Evolutionary conservation across 2,888 invertebrate genomes (phyloP), one percentile per base, ranked within the genome.

Genomic region (Apoda limacodes): DNA sequence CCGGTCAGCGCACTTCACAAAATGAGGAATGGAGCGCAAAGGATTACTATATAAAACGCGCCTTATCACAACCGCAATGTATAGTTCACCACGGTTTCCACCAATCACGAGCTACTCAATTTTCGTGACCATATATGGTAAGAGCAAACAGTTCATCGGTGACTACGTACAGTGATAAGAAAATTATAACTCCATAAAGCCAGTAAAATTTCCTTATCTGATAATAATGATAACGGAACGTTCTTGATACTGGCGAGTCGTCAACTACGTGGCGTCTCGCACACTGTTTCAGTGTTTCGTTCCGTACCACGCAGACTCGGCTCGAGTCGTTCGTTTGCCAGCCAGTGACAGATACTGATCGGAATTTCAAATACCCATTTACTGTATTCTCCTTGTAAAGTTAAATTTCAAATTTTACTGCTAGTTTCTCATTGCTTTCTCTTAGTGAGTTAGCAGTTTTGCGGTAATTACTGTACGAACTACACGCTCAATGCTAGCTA

Each of bases 41-140:
- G 81, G 65, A 82, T 83, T 66, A 58, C 64, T 76, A 82, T 82
- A 82, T 80, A 76, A 75, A 71, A 69, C 68, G 57, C 50, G 60
- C 59, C 74, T 82, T 82, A 81, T 81, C 80, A 74, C 55, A 67
- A 17, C 17, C 17, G 17, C 17, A 17, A 7, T 67, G 70, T 72
- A 80, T 75, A 78, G 82, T 78, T 74, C 66, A 60, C 58, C 59
- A 59, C 61, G 58, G 60, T 63, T 60, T 68, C 82, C 72, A 65
- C 88, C 88, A 88, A 88, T 88, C 78, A 83, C 74, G 67, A 75
- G 76, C 83, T 84, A 58, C 53, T 63, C 60, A 70, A 62, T 65
- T 71, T 74, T 74, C 85, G 87, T 88, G 84, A 87, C 89, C 89
- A 87, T 89, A 89, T 89, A 89, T 85, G 89, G 89, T 83, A 85